These are phyloP conservation scores for Choloepus hoffmanni DNA, from an alignment of 2,113 vertebrate species.

Conservation along the genomic window DNA sequence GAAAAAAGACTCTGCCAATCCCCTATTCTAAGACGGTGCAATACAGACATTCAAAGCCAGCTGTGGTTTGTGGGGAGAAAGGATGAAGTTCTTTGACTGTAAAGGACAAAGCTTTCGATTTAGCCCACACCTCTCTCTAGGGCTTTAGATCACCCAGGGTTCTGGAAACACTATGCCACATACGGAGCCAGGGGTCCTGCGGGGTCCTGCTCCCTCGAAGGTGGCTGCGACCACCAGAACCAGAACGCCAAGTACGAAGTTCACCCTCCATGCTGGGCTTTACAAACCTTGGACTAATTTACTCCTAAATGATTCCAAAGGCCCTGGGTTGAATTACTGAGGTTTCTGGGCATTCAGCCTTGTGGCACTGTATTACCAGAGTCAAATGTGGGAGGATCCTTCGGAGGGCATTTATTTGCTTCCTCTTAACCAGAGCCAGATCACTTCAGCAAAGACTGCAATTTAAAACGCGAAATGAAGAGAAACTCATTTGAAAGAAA, in stretches of 20 bases:
- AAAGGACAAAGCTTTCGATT: not conserved
- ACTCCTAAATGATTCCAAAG: not conserved
- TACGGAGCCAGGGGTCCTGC: no score
- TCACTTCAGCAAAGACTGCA: not conserved
- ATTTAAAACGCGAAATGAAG: not conserved
- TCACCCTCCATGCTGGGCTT: not conserved
- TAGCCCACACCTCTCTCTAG: not conserved
- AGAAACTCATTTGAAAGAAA: not conserved
- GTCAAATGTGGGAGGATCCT: not conserved
- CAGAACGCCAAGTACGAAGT: rapidly evolving
- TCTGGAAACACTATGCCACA: not conserved
- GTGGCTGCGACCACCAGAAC: not conserved
- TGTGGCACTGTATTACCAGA: rapidly evolving
- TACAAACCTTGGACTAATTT: rapidly evolving
- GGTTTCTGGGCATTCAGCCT: not conserved
- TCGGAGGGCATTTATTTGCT: not conserved
- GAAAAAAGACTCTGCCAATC: not conserved
- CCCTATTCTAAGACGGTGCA: not conserved
- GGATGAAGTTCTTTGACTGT: not conserved
- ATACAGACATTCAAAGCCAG: not conserved
- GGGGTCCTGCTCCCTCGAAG: not conserved
- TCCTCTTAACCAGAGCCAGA: not conserved
- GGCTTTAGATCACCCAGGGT: rapidly evolving
- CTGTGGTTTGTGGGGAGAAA: not conserved
- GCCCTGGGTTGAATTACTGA: not conserved